Evolutionary conservation across 1,140 invertebrate genomes (phyloP), one percentile per base, ranked within the genome.

Genomic region (Eciton burchellii): DNA sequence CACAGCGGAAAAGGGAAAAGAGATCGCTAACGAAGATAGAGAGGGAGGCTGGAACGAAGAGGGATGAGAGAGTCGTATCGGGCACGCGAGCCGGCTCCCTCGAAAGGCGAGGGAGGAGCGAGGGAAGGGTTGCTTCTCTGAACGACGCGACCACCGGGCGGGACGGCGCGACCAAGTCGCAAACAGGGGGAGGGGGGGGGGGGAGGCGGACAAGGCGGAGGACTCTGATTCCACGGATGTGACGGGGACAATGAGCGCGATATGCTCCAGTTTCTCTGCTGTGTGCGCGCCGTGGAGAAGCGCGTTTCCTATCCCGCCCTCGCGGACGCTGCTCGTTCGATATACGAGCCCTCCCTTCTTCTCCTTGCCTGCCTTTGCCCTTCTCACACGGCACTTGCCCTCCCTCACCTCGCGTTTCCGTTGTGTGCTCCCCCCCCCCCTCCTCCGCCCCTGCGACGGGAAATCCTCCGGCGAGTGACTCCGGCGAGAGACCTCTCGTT

Each of bases 241-340:
- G 66, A 29, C 57, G 86, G n/a, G n/a, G 59, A 88, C 82, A 86
- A 86, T 86, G 68, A 79, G 59, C 19, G 82, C 82, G 56, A 73
- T 54, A 73, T 60, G 84, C 62, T 86, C 84, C 29, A 86, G 49
- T 84, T 86, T 84, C 29, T 24, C 26, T 60, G 56, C 29, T 62
- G 47, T 41, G 21, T 21, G 26, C 54, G 1, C 56, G 56, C 68
- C 26, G 47, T 4, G 8, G 68, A 54, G 43, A 82, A 63, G 63
- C 49, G 26, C 59, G 43, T 63, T 76, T 62, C 16, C 56, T 49
- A 65, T n/a, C n/a, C 52, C 24, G 45, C 21, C 19, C 49, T 35
- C 43, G 16, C 43, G 1, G 3, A n/a, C 24, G 26, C 12, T 11
- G 26, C 26, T 45, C 26, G 47, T 71, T 71, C 49, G 26, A 29